A percentile compares a stretch with the other conserved stretches of the same genome.
Evolutionary conservation across 2,797 vertebrate species (phyloP).

Genomic region (Poecile montanus): DNA sequence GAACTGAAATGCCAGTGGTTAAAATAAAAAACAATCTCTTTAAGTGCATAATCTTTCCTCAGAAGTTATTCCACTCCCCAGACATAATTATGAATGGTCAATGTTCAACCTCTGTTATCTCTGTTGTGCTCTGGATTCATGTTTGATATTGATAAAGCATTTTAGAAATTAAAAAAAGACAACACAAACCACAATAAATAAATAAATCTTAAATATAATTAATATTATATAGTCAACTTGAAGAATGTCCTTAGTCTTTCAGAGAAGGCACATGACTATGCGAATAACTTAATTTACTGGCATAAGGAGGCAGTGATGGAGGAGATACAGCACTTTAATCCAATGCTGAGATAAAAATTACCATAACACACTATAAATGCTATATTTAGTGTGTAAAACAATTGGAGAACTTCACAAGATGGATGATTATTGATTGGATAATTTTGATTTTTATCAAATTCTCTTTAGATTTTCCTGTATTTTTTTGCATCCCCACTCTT

Average conservation of each 20-base stretch:
- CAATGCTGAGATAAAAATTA: conserved; percentile 15
- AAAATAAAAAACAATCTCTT: background rate
- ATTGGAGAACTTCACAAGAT: background rate
- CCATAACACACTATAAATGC: background rate
- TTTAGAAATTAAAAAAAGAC: background rate
- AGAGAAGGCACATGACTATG: background rate
- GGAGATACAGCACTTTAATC: background rate
- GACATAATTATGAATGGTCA: background rate
- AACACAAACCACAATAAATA: background rate
- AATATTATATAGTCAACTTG: background rate
- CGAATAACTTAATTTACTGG: conserved; percentile 14
- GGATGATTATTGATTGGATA: background rate
- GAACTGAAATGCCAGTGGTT: background rate
- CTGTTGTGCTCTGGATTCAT: background rate
- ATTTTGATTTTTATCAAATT: background rate
- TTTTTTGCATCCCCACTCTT: background rate
- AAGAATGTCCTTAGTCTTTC: conserved; percentile 9
- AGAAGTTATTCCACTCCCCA: background rate
- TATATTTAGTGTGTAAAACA: background rate
- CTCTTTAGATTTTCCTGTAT: background rate
- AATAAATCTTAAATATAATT: background rate
- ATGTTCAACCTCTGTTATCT: background rate
- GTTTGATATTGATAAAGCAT: background rate
- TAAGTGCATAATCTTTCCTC: background rate
- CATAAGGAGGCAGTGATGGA: conserved; percentile 2